These are phyloP conservation scores for Microctonus hyperodae DNA, from an alignment of 2,888 invertebrate species.

Conservation along the genomic window DNA sequence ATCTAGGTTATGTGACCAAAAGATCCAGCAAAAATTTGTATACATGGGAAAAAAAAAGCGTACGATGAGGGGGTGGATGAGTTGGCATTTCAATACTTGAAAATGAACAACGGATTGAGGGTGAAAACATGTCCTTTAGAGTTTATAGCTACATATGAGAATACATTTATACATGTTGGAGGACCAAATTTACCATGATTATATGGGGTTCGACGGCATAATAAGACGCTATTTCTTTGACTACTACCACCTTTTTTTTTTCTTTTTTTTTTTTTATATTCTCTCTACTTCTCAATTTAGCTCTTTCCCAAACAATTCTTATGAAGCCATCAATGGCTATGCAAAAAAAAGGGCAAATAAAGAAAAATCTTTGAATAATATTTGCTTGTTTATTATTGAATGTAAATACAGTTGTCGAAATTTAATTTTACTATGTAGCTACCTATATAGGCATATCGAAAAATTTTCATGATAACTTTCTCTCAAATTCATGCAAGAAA, in stretches of 20 bases:
- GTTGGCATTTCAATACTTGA: conserved; percentile 16
- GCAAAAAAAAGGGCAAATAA: conserved; percentile 4
- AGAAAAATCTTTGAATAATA: no score
- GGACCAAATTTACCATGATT: conserved; percentile 57
- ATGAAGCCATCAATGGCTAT: not conserved
- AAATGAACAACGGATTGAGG: conserved; percentile 20
- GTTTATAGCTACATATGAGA: conserved; percentile 11
- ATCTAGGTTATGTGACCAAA: conserved; percentile 62
- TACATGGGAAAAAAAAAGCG: conserved; percentile 50
- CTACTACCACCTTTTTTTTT: conserved; percentile 2
- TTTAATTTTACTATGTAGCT: not conserved
- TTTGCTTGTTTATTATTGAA: conserved; percentile 17
- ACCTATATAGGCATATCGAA: not conserved
- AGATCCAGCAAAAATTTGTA: conserved; percentile 61
- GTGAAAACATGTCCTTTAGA: conserved; percentile 40
- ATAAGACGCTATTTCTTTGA: conserved; percentile 41
- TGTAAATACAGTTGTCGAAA: not conserved
- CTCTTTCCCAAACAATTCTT: not conserved
- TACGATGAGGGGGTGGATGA: conserved; percentile 46
- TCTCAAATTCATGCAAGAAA: not conserved
- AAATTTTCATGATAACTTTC: not conserved
- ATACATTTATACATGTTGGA: conserved; percentile 31
- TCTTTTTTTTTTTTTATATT: conserved; percentile 28
- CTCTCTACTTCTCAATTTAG: not conserved
- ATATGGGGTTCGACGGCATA: conserved; percentile 44